Conservation (phyloP, 2,888 invertebrate species). For the Microctonus aethiopoides region DNA sequence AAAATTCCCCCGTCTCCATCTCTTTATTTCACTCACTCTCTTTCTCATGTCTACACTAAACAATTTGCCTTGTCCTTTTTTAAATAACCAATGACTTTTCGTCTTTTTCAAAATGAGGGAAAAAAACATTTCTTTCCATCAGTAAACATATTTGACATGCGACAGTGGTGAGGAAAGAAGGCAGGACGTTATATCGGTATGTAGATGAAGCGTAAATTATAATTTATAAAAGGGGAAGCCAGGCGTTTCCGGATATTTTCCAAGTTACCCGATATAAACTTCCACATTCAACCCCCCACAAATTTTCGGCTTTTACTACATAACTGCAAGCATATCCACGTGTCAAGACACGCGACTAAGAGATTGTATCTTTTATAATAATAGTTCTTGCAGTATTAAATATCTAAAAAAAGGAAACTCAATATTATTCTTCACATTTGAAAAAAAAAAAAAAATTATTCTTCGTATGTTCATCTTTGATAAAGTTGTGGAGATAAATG, state of each 20-base stretch:
- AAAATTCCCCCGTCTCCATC: constrained; percentile 38
- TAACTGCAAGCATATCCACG: constrained; percentile 29
- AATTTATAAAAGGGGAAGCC: constrained; percentile 51
- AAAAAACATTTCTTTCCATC: too few species aligned
- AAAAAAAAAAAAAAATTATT: background rate
- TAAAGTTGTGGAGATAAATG: background rate
- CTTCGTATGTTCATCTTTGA: background rate
- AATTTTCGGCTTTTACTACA: background rate
- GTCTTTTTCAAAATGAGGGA: constrained; percentile 5
- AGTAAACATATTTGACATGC: background rate
- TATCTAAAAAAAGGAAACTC: background rate
- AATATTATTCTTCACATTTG: background rate
- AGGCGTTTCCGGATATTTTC: constrained; percentile 56
- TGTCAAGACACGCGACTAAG: constrained; percentile 41
- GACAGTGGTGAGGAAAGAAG: background rate
- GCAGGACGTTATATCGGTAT: background rate
- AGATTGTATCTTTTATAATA: constrained; percentile 40
- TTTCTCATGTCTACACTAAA: constrained; percentile 6
- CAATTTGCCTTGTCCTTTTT: constrained; percentile 14
- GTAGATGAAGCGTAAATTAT: constrained; percentile 29
- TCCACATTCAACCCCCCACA: constrained; percentile 33
- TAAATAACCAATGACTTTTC: constrained; percentile 24
- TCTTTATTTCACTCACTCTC: constrained; percentile 1
- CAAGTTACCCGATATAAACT: constrained; percentile 36
- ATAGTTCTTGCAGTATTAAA: background rate